phyloP scores from a whole-genome alignment of 2,888 invertebrate species.

The Smittia aterrima region DNA sequence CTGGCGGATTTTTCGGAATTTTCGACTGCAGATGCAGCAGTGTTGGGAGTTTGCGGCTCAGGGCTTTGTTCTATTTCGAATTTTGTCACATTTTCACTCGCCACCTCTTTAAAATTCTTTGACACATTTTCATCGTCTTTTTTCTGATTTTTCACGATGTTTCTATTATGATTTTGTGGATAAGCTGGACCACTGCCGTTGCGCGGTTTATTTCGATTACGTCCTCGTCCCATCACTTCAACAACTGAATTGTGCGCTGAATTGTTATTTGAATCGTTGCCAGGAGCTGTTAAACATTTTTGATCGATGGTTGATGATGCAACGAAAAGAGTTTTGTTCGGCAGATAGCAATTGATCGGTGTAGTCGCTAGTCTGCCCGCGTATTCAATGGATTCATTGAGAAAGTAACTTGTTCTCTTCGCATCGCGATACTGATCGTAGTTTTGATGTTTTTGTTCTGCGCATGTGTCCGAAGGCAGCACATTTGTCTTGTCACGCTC shows the following conservation, averaged over 20 bases:
- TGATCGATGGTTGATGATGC: constrained; percentile 36
- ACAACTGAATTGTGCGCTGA: constrained; percentile 7
- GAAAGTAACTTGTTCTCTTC: neutral
- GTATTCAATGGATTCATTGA: neutral
- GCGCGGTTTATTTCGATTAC: constrained; percentile 21
- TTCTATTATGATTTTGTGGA: neutral
- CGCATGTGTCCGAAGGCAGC: constrained; percentile 14
- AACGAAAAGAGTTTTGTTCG: constrained; percentile 15
- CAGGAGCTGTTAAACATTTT: constrained; percentile 5
- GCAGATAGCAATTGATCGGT: neutral
- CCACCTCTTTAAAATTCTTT: neutral
- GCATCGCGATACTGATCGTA: constrained; percentile 34
- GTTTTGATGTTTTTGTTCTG: constrained; percentile 10
- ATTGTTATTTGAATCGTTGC: constrained; percentile 6
- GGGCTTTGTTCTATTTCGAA: neutral
- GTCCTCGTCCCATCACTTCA: constrained; percentile 37
- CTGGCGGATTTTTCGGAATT: constrained; percentile 33
- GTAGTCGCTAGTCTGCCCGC: neutral
- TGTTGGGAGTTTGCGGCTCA: neutral
- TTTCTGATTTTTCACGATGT: constrained; percentile 12
- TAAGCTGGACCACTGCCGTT: neutral
- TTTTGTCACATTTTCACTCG: neutral
- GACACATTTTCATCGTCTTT: neutral
- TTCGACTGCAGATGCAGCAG: neutral
- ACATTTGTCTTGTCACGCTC: constrained; percentile 18